Conservation (phyloP, 2,113 vertebrate species). For the Oreochromis niloticus region DNA sequence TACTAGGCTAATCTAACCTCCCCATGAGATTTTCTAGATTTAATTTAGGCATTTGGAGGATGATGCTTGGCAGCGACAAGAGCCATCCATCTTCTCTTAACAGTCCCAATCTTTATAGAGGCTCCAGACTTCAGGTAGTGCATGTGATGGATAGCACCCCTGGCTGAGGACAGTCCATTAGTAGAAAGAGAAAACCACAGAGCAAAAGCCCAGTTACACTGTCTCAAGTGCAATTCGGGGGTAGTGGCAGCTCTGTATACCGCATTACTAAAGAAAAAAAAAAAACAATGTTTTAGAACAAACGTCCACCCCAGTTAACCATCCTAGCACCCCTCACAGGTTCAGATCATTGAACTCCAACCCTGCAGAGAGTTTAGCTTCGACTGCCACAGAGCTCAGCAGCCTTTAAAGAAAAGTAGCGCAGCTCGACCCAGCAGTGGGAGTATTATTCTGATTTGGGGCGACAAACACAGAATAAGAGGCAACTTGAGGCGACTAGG, state of each 20-base stretch:
- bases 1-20: slow-evolving; percentile 80
- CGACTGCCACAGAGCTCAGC: background rate
- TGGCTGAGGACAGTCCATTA: slow-evolving; percentile 69
- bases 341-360: slow-evolving; percentile 10
- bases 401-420: background rate
- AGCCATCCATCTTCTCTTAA: slow-evolving; percentile 90
- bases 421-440: background rate
- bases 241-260: slow-evolving; percentile 38
- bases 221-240: slow-evolving; percentile 44
- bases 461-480: slow-evolving; percentile 25
- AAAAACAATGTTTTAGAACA: slow-evolving; percentile 36
- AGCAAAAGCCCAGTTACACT: slow-evolving; percentile 47
- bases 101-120: slow-evolving; percentile 86
- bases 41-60: slow-evolving; percentile 80
- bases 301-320: slow-evolving; percentile 42
- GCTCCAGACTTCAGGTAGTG: slow-evolving; percentile 78
- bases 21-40: slow-evolving; percentile 80
- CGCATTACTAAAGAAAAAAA: slow-evolving; percentile 19
- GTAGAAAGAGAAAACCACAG: slow-evolving; percentile 57
- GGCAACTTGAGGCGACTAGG: slow-evolving; percentile 4
- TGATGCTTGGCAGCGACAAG: slow-evolving; percentile 75
- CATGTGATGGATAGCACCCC: slow-evolving; percentile 80
- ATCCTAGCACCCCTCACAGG: background rate
- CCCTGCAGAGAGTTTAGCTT: slow-evolving; percentile 1
- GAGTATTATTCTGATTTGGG: slow-evolving; percentile 20